Base-by-base conservation (phyloP, 2,888 invertebrate genomes). In the Timema podura region DNA sequence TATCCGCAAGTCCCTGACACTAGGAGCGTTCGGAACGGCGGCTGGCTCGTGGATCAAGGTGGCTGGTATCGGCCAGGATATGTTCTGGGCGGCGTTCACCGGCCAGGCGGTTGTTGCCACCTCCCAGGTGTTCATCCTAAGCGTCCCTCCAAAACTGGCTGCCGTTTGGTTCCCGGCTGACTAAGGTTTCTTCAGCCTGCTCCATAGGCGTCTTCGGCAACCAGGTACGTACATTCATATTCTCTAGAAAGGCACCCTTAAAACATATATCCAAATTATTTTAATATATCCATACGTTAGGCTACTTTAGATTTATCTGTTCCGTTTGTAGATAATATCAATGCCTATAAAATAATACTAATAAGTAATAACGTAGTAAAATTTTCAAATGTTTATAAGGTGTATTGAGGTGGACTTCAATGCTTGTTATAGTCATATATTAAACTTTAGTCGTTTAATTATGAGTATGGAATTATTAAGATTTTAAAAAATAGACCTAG, bases 201-300 rank as follows among this genome's bases (percentile, higher is more conserved):
- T 95, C 98, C 78, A 89, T 98, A 74, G 98, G 98, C 8, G 98
- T 99, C 11, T 98, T 99, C 81, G 98, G 98, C 45, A 98, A 98
- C 83, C 98, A 98, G 91, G 96, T 97, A 79, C 79, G 82, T 48
- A 13, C 3, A 6, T 7, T 44, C 73, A 6, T 45, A 51, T n/a
- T 51, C 3, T 30, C 2, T 30, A 30, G 30, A 30, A 30, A 30
- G 3, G 1, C 30, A 30, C 30, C 2, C 2, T 30, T 30, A 30
- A 30, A 30, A 30, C 1, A 30, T 3, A n/a, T 30, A 30, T 3
- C 1, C 30, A 2, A 30, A 30, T 30, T 30, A 30, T 30, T 30
- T 30, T 30, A 30, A 30, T 30, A 30, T 30, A 30, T 30, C 30
- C 30, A 30, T 2, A 30, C 30, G 30, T 30, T 30, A 30, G 1